Evolutionary conservation across 2,797 vertebrate species (phyloP), one percentile per base, ranked within the genome.

Genomic region (Crocodylus rhombifer): DNA sequence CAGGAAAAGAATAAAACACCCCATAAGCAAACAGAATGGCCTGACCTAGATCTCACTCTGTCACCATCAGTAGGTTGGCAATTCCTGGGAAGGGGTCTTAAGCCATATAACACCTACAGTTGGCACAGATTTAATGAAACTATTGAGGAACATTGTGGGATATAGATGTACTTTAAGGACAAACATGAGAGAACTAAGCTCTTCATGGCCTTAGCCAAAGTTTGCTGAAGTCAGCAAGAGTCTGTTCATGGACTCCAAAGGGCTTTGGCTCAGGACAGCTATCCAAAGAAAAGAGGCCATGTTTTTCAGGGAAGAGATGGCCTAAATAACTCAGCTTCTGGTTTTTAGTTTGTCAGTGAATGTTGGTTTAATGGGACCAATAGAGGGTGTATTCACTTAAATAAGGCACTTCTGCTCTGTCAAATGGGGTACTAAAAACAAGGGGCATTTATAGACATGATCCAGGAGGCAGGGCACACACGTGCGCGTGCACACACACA

Each of bases 131-230:
- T 23, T 25, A 42, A 42, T 42, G 33, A 4, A 5, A 57, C 55
- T 28, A 28, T 33, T 30, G 26, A 63, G 33, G 15, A 14, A 11
- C 61, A 10, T 61, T 0, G 0, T 20, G 5, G n/a, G 56, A 64
- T 2, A 3, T 30, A 55, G 14, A 42, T 51, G 1, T 33, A 13
- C n/a, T 71, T 84, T 82, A 69, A 36, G 67, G 30, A 36, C 18
- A 21, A 33, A 25, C 9, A 18, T 28, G 36, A 61, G 61, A n/a
- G 79, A 65, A 65, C 4, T 13, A 61, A 25, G 28, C 73, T 74
- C 17, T 64, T 80, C 33, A 15, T 80, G 80, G 14, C n/a, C 64
- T 74, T 2, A 56, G 79, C 17, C 25, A 58, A 86, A 92, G 13
- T 14, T 25, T 62, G 23, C 13, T 42, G 21, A 71, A 71, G 13